These are phyloP conservation scores for Potorous gilbertii DNA, from an alignment of 2,797 vertebrate genomes.

Conservation along the genomic window DNA sequence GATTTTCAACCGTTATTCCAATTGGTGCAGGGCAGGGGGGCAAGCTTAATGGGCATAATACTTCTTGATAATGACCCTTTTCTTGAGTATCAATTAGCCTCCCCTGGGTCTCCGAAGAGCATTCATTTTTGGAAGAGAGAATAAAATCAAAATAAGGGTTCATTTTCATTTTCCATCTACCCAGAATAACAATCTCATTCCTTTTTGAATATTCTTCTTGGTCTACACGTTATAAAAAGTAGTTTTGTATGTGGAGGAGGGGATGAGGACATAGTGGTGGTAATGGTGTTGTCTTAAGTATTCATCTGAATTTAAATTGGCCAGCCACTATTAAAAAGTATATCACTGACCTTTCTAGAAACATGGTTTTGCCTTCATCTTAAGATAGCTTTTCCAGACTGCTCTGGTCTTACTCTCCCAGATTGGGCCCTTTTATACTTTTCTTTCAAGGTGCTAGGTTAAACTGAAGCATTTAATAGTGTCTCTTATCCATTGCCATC, in stretches of 20 bases:
- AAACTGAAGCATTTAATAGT: neutral
- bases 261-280: neutral
- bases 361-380: neutral
- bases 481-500: neutral
- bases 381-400: neutral
- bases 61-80: neutral
- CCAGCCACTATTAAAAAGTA: neutral
- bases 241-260: neutral
- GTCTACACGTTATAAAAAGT: no score
- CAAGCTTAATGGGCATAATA: neutral
- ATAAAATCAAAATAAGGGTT: neutral
- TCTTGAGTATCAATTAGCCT: neutral
- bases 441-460: neutral
- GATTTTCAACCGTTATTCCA: neutral
- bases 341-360: neutral
- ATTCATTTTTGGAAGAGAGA: neutral
- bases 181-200: no score
- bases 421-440: neutral
- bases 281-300: neutral
- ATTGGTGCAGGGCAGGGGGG: accelerated
- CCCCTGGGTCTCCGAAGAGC: neutral
- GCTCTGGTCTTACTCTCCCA: neutral
- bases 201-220: no score
- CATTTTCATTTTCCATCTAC: no score
- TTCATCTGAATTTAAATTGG: neutral